A percentile compares a stretch with the other conserved stretches of the same genome.
Conservation (phyloP, 2,888 invertebrate species). For the Hirtodrosophila alboralis region DNA sequence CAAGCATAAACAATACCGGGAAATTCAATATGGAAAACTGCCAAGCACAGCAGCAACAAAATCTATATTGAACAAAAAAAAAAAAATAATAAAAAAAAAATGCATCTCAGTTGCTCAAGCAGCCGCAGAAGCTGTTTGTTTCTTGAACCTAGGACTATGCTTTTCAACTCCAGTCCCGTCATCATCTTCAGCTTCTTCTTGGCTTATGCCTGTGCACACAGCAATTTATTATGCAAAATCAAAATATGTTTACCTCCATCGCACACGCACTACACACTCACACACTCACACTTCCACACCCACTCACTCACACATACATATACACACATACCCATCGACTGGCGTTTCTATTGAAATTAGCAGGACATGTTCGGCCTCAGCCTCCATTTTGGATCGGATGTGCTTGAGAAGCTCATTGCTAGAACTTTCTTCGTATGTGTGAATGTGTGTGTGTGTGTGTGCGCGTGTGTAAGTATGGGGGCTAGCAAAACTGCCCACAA, state of each 20-base stretch:
- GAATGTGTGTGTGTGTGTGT: background rate
- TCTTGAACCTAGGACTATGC: slow-evolving; percentile 1
- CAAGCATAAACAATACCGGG: slow-evolving; percentile 25
- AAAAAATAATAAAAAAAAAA: slow-evolving; percentile 27
- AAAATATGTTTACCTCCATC: slow-evolving; percentile 52
- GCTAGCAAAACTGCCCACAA: slow-evolving; percentile 25
- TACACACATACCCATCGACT: slow-evolving; percentile 2
- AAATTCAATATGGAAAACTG: slow-evolving; percentile 28
- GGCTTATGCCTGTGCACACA: slow-evolving; percentile 29
- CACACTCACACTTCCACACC: slow-evolving; percentile 2
- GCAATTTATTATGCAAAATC: slow-evolving; percentile 65
- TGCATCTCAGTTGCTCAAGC: slow-evolving; percentile 29
- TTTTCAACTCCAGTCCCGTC: background rate
- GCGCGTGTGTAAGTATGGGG: too few relatives aligned
- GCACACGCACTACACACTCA: slow-evolving; percentile 15
- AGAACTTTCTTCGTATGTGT: slow-evolving; percentile 36
- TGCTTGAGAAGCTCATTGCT: slow-evolving; percentile 36
- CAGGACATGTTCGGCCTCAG: slow-evolving; percentile 18
- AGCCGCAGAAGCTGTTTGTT: slow-evolving; percentile 21
- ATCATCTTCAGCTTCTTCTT: background rate
- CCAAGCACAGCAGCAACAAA: slow-evolving; percentile 4
- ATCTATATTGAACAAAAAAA: slow-evolving; percentile 2
- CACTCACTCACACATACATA: background rate
- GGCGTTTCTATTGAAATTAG: slow-evolving; percentile 41
- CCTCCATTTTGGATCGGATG: slow-evolving; percentile 37